These are phyloP conservation scores for Paramuricea clavata DNA, from an alignment of 92 coral and sea anemone genomes.

Conservation along the genomic window DNA sequence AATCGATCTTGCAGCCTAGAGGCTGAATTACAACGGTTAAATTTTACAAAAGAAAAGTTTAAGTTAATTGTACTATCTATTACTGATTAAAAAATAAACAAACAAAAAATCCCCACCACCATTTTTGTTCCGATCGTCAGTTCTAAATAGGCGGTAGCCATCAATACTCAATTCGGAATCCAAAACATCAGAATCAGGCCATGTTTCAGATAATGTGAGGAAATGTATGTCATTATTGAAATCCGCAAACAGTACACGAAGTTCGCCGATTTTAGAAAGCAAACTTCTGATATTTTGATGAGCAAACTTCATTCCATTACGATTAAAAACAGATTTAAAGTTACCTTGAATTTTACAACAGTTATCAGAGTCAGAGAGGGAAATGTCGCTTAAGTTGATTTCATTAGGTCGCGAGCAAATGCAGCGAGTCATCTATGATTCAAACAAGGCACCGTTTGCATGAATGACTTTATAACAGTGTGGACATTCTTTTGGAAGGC, in stretches of 20 bases:
- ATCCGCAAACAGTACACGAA: too few species aligned
- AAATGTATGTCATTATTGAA: constrained; percentile 3
- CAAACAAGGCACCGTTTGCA: neutral
- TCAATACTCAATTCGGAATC: constrained; percentile 38
- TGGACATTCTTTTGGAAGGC: constrained; percentile 23
- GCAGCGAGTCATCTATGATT: neutral
- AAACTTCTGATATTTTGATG: too few species aligned
- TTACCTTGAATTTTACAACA: constrained; percentile 9
- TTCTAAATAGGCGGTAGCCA: constrained; percentile 28
- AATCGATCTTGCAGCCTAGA: constrained; percentile 24
- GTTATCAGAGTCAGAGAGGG: constrained; percentile 7
- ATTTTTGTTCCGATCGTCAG: constrained; percentile 15
- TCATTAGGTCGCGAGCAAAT: constrained; percentile 3
- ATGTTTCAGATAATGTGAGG: constrained; percentile 35
- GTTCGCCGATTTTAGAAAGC: too few species aligned
- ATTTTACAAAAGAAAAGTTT: too few species aligned
- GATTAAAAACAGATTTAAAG: constrained; percentile 17
- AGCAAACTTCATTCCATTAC: neutral
- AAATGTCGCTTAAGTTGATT: constrained; percentile 1
- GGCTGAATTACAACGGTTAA: too few species aligned
- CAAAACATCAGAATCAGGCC: constrained; percentile 25
- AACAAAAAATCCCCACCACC: constrained; percentile 25
- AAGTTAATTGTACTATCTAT: too few species aligned
- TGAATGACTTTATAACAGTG: too few species aligned
- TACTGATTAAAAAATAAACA: too few species aligned